phyloP scores from a whole-genome alignment of 2,797 vertebrate species.

The Ibycter americanus region DNA sequence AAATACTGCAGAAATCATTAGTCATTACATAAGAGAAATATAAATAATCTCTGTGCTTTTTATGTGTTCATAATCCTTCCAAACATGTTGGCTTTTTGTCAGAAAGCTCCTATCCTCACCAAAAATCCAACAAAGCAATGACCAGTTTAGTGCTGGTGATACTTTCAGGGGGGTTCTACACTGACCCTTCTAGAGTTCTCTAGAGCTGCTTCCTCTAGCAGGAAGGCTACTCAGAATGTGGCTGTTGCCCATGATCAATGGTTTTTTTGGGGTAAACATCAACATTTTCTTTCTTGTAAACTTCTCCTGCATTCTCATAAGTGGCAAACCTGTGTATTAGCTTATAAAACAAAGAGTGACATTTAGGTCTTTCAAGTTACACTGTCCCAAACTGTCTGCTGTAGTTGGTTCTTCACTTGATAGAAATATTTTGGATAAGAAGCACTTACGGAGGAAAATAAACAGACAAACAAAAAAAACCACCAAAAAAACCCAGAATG shows the following conservation, averaged over 20 bases:
- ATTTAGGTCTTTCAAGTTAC: neutral
- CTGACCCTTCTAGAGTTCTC: neutral
- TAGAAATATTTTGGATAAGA: neutral
- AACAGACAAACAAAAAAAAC: neutral
- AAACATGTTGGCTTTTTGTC: neutral
- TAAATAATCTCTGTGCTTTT: neutral
- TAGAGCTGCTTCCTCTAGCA: neutral
- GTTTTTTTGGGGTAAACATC: neutral
- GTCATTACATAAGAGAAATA: neutral
- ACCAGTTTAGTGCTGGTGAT: neutral
- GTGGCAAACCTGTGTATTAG: neutral
- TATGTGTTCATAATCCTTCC: neutral
- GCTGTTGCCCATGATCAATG: neutral
- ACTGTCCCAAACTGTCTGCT: neutral
- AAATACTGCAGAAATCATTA: neutral
- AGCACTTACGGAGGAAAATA: neutral
- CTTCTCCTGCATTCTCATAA: neutral
- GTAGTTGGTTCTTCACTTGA: neutral
- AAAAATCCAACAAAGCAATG: neutral
- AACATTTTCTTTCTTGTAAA: neutral
- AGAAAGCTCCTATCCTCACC: neutral
- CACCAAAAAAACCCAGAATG: neutral
- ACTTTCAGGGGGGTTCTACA: neutral
- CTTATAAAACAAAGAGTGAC: neutral
- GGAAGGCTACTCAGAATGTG: neutral